Evolutionary conservation across 2,888 invertebrate species (phyloP), one percentile per base, ranked within the genome.

Genomic region (Melieria crassipennis): DNA sequence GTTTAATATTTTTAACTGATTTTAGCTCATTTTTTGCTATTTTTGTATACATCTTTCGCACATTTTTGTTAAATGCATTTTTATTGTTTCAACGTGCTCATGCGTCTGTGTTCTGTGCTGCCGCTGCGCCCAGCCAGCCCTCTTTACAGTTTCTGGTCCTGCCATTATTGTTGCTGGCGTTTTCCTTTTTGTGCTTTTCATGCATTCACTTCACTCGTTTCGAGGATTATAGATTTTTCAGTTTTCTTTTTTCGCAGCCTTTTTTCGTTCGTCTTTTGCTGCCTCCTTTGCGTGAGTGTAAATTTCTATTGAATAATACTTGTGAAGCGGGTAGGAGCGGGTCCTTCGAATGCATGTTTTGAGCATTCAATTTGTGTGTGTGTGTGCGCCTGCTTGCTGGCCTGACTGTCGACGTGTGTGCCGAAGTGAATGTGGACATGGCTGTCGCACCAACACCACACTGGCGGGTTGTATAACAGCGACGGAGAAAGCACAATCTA

Each of bases 151-250:
- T 30, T 79, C 78, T 79, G 57, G 79, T 80, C 78, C 77, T 75
- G 6, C 5, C 13, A 52, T 52, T 52, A 79, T 80, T 80, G 78
- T 68, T 61, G 65, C 69, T 72, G 67, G 16, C 46, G n/a, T 43
- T 61, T 50, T 43, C 42, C 67, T 57, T 30, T 57, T 57, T 16
- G 13, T 16, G 10, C 16, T 57, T 16, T 30, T 57, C 10, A 16
- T 57, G 10, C 13, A 43, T 57, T n/a, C 30, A 30, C 30, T 43
- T 16, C 57, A 16, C n/a, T 43, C 63, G 48, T 64, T 73, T 52
- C 65, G 74, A 77, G 79, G 79, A 80, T 80, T 80, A 80, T 80
- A 78, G 80, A 80, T 80, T 80, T 81, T 80, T 80, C 73, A 77
- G 10, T 56, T 55, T 13, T 13, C 9, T 43, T 60, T 52, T 47